phyloP scores from a whole-genome alignment of 2,113 vertebrate species.

The Oreotrochilus melanogaster region DNA sequence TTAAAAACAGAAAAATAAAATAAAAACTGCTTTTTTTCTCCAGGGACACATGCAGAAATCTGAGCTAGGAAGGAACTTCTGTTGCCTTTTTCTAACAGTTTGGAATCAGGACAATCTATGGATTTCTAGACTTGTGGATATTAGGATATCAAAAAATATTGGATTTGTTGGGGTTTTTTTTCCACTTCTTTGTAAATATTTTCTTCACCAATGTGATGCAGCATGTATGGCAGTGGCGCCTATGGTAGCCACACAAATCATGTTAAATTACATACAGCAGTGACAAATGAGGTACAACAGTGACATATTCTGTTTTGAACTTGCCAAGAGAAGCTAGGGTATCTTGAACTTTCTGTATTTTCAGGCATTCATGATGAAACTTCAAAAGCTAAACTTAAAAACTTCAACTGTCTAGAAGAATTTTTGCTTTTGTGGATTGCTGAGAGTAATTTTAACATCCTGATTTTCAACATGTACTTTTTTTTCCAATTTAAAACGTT shows the following conservation, averaged over 20 bases:
- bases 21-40: neutral
- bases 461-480: neutral
- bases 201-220: neutral
- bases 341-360: neutral
- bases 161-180: neutral
- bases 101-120: neutral
- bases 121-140: neutral
- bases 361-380: neutral
- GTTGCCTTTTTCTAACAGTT: neutral
- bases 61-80: neutral
- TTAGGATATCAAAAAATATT: neutral
- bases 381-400: neutral
- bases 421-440: neutral
- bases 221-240: fast-evolving
- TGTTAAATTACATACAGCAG: neutral
- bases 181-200: neutral
- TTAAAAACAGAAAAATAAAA: neutral
- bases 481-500: neutral
- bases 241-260: neutral
- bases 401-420: neutral
- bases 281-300: neutral
- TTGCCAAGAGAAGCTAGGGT: neutral
- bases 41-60: neutral
- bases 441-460: neutral
- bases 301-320: neutral